phyloP scores from a whole-genome alignment of 2,113 vertebrate genomes.

The Leucoraja erinaceus region DNA sequence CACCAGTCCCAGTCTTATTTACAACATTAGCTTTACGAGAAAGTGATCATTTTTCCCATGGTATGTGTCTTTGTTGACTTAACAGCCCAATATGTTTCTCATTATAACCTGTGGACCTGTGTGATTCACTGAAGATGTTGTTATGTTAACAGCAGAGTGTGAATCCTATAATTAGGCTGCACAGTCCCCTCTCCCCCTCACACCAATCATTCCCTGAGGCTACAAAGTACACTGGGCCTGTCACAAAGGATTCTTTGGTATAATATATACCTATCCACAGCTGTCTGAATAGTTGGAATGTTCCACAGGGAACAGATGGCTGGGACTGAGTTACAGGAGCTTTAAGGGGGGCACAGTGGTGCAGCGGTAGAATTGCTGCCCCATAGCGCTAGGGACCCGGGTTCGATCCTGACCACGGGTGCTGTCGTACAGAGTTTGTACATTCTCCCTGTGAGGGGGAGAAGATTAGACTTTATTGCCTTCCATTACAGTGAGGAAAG shows the following conservation, averaged over 20 bases:
- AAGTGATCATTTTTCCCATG: background rate
- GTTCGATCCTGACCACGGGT: too few relatives aligned
- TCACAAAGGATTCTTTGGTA: slow-evolving; percentile 27
- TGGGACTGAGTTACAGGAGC: background rate
- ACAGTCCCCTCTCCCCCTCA: background rate
- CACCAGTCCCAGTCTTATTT: background rate
- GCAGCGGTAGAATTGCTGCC: too few relatives aligned
- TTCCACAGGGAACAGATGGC: background rate
- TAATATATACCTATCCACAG: background rate
- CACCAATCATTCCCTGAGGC: background rate
- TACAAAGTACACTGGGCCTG: background rate
- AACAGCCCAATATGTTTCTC: background rate
- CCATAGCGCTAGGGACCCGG: too few relatives aligned
- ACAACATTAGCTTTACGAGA: background rate
- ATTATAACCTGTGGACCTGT: background rate
- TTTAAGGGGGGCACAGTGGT: too few relatives aligned
- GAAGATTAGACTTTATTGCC: too few relatives aligned
- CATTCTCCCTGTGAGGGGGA: too few relatives aligned
- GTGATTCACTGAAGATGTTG: background rate
- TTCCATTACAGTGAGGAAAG: too few relatives aligned
- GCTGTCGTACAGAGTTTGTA: too few relatives aligned
- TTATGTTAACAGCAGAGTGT: background rate
- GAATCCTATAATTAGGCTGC: background rate
- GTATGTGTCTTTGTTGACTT: background rate
- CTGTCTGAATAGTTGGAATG: slow-evolving; percentile 1